Evolutionary conservation across 2,888 invertebrate genomes (phyloP), one percentile per base, ranked within the genome.

Genomic region (Leptinotarsa tumamoca): DNA sequence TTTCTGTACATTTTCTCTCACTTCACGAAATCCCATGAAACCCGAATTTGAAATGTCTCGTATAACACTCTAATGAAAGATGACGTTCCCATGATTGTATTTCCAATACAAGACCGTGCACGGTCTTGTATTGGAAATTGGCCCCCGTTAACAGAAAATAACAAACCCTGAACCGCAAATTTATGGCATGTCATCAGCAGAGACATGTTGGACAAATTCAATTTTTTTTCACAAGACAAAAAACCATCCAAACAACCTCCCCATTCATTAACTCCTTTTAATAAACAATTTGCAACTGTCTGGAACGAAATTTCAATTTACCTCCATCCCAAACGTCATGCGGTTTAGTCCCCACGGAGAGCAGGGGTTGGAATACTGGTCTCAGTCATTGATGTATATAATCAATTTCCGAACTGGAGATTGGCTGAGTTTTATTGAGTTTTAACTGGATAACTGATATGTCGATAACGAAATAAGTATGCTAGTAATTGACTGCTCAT

Each of bases 231-330:
- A 33, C 15, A n/a, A 63, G 63, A 43, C 7, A 63, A 63, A 61
- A 63, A 63, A 43, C 63, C 17, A 33, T 63, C 33, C 27, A 43
- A 63, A 63, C 63, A 63, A n/a, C 18, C 43, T 27, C 27, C 10
- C 5, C n/a, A 63, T n/a, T 63, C 63, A 63, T 63, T 63, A 63
- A 63, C 63, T 63, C 33, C 63, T 63, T 63, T n/a, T n/a, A 63
- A 63, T 63, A 63, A 63, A 63, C 63, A 63, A 63, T 63, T 63
- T n/a, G 63, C 63, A 63, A 63, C 63, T 63, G 43, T 63, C 63
- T 63, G 63, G n/a, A 43, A 43, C 17, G 33, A 63, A 63, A 63
- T 63, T 63, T 27, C 33, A 63, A 63, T 63, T 43, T 33, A 63
- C 63, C 63, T 63, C 4, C 63, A 43, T 43, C 58, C 63, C 63